Conservation (phyloP, 2,888 invertebrate genomes). For the Sceliomorpha sp. region DNA sequence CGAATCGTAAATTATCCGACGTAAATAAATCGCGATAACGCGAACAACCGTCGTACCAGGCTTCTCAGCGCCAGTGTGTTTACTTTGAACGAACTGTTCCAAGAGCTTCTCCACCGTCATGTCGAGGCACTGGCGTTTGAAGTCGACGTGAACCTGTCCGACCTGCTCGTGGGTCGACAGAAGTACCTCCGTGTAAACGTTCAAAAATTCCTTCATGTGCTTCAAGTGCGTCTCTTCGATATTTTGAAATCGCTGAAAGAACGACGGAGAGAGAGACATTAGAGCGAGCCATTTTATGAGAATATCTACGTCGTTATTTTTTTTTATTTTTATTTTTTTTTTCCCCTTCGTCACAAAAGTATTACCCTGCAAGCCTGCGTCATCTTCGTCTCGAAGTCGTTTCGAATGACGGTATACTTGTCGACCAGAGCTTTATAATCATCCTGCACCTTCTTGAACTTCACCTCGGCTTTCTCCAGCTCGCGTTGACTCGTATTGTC, state of each 20-base stretch:
- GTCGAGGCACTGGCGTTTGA: constrained; percentile 93
- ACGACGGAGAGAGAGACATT: constrained; percentile 33
- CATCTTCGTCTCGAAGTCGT: constrained; percentile 98
- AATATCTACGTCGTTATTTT: constrained; percentile 2
- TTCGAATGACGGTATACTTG: constrained; percentile 94
- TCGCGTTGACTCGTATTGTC: constrained; percentile 95
- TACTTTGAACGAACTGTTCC: constrained; percentile 94
- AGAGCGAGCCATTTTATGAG: constrained; percentile 5
- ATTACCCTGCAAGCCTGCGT: constrained; percentile 90
- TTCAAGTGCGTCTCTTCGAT: constrained; percentile 95
- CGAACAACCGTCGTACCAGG: constrained; percentile 86
- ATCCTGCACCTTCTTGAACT: constrained; percentile 96
- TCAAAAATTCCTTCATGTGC: constrained; percentile 97
- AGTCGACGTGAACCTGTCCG: constrained; percentile 95
- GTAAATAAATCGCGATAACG: too few relatives aligned
- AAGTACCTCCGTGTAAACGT: constrained; percentile 91
- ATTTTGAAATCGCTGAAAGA: constrained; percentile 91
- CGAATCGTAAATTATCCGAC: too few relatives aligned
- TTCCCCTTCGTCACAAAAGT: too few relatives aligned
- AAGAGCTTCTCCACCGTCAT: constrained; percentile 95
- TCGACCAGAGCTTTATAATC: constrained; percentile 95
- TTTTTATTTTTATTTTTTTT: constrained; percentile 4
- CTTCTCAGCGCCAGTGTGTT: constrained; percentile 95
- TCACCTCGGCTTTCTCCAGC: constrained; percentile 94
- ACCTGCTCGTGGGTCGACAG: constrained; percentile 95